Base-by-base conservation (phyloP, 37 sponge, comb jelly and placozoan genomes). In the Geodia barretti region DNA sequence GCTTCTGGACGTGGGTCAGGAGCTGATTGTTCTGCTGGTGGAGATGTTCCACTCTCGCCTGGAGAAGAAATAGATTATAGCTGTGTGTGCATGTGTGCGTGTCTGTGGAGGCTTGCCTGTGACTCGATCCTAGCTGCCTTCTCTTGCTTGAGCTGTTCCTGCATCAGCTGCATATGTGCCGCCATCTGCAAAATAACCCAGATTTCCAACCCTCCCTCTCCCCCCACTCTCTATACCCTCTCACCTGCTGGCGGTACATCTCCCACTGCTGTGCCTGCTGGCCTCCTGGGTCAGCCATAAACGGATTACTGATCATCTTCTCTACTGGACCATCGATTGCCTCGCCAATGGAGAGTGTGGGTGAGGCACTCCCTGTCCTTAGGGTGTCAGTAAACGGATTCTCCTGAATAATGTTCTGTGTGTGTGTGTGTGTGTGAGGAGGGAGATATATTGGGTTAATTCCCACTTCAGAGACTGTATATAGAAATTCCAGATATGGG, bases 11-110 rank as follows among this genome's bases (percentile, higher is more conserved):
- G 47, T 96, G 97, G 29, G 76, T 41, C 39, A 93, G 70, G 58
- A 96, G 79, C 58, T 90, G 89, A 36, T 92, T 86, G 86, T 96
- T 96, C 81, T 93, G 97, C 26, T 62, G 74, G 5, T 91, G 79
- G 34, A 96, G 76, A 35, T 90, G 85, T 32, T 94, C 82, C 60
- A 94, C 94, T 74, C 79, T 79, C 20, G 78, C 88, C 94, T 94
- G 62, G 26, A 29, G 32, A 7, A 29, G 17, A 41, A 30, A 32
- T 30, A 28, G n/a, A 28, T 62, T 19, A 54, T 4, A 20, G 54
- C 30, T 25, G 1, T 33, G 72, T 19, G 74, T 41, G 74, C 42
- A 2, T n/a, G 43, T 39, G 43, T 39, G 43, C 39, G 73, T 39
- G 43, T 17, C 42, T 41, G 73, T 39, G 41, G 7, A 20, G 26